Conservation (phyloP, 2,888 invertebrate species). For the Trachelus tabidus region DNA sequence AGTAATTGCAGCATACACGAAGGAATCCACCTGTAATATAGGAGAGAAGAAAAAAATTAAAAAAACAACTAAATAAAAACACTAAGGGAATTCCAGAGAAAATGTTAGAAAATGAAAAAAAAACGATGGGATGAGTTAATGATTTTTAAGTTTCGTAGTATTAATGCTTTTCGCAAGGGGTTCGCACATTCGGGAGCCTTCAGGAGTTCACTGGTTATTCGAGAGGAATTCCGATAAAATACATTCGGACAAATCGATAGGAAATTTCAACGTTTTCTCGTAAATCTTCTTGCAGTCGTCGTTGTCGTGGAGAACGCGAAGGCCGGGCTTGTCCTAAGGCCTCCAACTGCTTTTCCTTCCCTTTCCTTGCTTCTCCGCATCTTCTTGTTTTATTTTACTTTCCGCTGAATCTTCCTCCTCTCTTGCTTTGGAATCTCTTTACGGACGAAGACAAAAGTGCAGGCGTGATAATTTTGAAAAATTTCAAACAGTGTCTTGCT, state of each 20-base stretch:
- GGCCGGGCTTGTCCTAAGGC: neutral
- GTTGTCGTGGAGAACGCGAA: neutral
- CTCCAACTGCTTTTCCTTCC: neutral
- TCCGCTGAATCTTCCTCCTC: neutral
- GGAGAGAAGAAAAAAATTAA: conserved; percentile 9
- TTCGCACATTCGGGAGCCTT: neutral
- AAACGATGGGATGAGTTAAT: neutral
- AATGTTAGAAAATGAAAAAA: neutral
- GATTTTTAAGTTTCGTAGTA: neutral
- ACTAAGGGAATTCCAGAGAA: neutral
- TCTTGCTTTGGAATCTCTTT: neutral
- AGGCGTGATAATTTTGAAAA: neutral
- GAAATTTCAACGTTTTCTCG: neutral
- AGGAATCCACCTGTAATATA: conserved; percentile 18
- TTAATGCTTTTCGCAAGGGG: neutral
- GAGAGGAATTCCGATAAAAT: neutral
- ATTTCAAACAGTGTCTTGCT: neutral
- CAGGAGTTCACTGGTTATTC: neutral
- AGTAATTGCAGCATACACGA: conserved; percentile 10
- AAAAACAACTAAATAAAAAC: conserved; percentile 9
- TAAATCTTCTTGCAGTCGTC: neutral
- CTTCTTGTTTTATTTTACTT: neutral
- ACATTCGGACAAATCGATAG: neutral
- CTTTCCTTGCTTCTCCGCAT: neutral
- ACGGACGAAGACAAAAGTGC: neutral